phyloP scores from a whole-genome alignment of 2,888 invertebrate genomes.

The Anodontia alba region DNA sequence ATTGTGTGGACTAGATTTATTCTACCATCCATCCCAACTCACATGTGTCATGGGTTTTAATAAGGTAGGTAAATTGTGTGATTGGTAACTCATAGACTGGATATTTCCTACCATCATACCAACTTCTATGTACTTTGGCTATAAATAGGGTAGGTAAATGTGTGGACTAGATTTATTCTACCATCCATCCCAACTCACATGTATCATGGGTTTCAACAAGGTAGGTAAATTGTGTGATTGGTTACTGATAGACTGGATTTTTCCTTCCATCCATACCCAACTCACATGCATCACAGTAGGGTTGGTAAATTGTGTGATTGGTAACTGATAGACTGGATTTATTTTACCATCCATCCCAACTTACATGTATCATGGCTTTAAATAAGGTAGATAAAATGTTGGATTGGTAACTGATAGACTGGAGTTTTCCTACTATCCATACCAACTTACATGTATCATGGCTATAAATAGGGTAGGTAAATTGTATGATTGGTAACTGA shows the following conservation, averaged over 20 bases:
- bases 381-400: slow-evolving; percentile 88
- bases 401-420: slow-evolving; percentile 94
- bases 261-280: slow-evolving; percentile 97
- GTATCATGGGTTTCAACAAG: slow-evolving; percentile 96
- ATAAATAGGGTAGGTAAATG: slow-evolving; percentile 93
- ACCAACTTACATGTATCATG: slow-evolving; percentile 97
- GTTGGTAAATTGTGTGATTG: slow-evolving; percentile 91
- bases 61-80: slow-evolving; percentile 87
- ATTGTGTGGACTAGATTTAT: slow-evolving; percentile 95
- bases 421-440: slow-evolving; percentile 95
- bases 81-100: slow-evolving; percentile 95
- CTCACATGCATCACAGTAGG: slow-evolving; percentile 97
- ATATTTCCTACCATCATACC: slow-evolving; percentile 97
- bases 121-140: slow-evolving; percentile 97
- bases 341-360: slow-evolving; percentile 96
- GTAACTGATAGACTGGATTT: slow-evolving; percentile 98
- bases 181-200: slow-evolving; percentile 97
- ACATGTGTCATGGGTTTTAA: slow-evolving; percentile 97
- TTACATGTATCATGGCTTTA: slow-evolving; percentile 97
- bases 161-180: slow-evolving; percentile 96
- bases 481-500: no score
- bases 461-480: slow-evolving; percentile 96
- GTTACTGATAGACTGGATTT: slow-evolving; percentile 96
- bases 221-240: slow-evolving; percentile 87
- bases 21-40: slow-evolving; percentile 97